These are phyloP conservation scores for Remorina albescens DNA, from an alignment of 2,797 vertebrate genomes.

Conservation along the genomic window DNA sequence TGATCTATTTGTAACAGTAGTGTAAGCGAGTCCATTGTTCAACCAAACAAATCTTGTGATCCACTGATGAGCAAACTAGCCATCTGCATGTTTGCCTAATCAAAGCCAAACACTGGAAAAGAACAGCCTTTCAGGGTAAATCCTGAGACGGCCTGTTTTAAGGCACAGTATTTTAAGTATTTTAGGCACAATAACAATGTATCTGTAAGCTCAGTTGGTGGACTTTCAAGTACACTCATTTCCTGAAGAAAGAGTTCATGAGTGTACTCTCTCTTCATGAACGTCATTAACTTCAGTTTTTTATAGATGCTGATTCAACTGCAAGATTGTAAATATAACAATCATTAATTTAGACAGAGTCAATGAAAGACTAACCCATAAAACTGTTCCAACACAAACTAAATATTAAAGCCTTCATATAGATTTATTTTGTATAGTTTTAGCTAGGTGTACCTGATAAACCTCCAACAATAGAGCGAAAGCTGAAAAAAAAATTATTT, in stretches of 20 bases:
- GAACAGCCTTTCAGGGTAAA: conserved; percentile 1
- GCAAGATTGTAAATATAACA: neutral
- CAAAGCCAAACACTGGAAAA: conserved; percentile 9
- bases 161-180: conserved; percentile 7
- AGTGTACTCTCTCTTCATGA: neutral
- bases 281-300: no score
- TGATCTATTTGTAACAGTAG: conserved; percentile 29
- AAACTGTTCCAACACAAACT: neutral
- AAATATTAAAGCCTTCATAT: neutral
- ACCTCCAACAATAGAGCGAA: no score
- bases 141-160: neutral
- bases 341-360: no score
- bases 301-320: neutral
- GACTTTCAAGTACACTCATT: neutral
- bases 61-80: conserved; percentile 39
- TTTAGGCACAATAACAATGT: conserved; percentile 5
- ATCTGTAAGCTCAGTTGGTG: neutral
- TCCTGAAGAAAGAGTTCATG: no score
- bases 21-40: conserved; percentile 54
- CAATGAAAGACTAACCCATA: no score
- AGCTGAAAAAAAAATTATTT: no score
- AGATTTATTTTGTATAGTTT: neutral
- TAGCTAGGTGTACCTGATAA: neutral
- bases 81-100: conserved; percentile 13
- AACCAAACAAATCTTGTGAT: conserved; percentile 59